These are phyloP conservation scores for Callyntrura guangdongensis DNA, from an alignment of 2,888 invertebrate genomes.

Conservation along the genomic window DNA sequence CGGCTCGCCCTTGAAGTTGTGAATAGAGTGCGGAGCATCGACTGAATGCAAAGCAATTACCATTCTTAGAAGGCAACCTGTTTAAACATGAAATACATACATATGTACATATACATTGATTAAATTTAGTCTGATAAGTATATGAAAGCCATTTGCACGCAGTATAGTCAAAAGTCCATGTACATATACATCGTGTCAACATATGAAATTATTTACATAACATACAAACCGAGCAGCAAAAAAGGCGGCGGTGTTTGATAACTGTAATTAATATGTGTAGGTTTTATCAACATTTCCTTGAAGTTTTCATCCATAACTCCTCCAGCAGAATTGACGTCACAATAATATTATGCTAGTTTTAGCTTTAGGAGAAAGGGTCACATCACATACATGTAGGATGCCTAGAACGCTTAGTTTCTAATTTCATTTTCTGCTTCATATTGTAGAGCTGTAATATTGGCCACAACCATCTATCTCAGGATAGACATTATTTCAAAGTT, in stretches of 20 bases:
- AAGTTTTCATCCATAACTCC: neutral
- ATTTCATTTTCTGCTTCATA: too few relatives aligned
- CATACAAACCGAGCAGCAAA: too few relatives aligned
- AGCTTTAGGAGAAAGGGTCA: neutral
- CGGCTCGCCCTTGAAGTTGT: neutral
- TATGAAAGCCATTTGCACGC: neutral
- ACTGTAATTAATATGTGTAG: too few relatives aligned
- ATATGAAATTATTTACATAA: too few relatives aligned
- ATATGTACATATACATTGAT: neutral
- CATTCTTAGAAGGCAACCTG: neutral
- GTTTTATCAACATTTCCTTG: neutral
- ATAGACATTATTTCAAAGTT: neutral
- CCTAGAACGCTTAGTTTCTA: too few relatives aligned
- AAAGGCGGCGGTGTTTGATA: too few relatives aligned
- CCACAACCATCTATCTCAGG: too few relatives aligned
- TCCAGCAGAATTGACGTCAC: neutral
- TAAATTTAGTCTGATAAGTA: neutral
- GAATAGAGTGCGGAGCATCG: slow-evolving; percentile 26
- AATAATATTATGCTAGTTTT: neutral
- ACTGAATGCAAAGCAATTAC: neutral
- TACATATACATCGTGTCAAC: neutral
- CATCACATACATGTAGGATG: neutral
- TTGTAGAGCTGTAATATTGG: too few relatives aligned
- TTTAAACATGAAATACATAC: neutral
- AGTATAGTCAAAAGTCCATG: too few relatives aligned